phyloP scores from a whole-genome alignment of 2,113 vertebrate species.

The Hypanus sabinus region DNA sequence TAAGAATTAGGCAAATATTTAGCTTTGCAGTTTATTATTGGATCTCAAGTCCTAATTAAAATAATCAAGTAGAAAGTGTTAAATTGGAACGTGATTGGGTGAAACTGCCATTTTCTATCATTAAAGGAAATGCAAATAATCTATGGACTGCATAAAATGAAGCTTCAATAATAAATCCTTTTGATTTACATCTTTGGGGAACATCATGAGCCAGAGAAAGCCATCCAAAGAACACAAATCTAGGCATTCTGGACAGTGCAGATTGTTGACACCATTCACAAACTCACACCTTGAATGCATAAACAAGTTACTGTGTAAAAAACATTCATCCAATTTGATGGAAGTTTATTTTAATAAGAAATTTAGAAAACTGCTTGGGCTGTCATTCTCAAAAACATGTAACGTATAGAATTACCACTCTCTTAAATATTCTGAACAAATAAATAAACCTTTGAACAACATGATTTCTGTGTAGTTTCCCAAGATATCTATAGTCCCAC shows the following conservation, averaged over 20 bases:
- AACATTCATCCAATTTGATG: neutral
- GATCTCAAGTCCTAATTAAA: neutral
- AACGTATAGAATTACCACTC: neutral
- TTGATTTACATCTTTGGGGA: neutral
- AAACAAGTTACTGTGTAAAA: conserved; percentile 5
- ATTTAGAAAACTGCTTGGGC: neutral
- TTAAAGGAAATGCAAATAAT: neutral
- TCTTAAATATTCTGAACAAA: neutral
- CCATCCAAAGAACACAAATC: neutral
- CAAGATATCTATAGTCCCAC: neutral
- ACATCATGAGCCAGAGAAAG: neutral
- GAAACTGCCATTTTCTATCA: neutral
- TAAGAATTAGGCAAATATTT: neutral
- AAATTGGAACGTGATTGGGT: neutral
- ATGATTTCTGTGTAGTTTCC: neutral
- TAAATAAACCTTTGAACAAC: neutral
- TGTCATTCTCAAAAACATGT: neutral
- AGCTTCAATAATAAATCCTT: neutral
- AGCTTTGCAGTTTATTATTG: neutral
- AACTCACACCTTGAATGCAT: neutral
- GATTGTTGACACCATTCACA: neutral
- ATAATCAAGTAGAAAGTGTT: neutral
- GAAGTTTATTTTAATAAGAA: neutral
- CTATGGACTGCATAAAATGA: neutral
- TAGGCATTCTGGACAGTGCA: neutral